phyloP scores from a whole-genome alignment of 1,140 invertebrate species.

The Pachypeltis micranthus region DNA sequence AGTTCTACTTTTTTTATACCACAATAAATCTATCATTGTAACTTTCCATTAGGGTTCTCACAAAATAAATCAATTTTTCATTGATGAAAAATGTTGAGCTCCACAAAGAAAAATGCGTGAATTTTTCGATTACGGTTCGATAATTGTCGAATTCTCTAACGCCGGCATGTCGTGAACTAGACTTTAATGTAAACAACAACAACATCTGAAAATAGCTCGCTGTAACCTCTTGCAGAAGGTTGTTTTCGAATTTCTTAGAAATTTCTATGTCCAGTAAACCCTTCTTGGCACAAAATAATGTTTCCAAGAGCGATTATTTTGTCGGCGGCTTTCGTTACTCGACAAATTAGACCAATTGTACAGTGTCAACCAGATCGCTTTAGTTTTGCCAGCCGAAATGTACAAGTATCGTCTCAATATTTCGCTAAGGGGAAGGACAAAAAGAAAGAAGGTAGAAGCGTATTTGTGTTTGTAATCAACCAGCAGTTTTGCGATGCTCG shows the following conservation, averaged over 20 bases:
- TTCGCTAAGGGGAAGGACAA: slow-evolving; percentile 28
- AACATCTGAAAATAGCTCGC: no score
- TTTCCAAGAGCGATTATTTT: neutral
- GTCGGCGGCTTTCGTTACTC: neutral
- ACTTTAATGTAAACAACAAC: no score
- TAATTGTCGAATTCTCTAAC: neutral
- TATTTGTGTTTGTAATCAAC: slow-evolving; percentile 14
- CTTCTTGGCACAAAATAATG: neutral
- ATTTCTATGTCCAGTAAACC: neutral
- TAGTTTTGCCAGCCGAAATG: neutral
- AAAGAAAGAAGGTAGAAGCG: slow-evolving; percentile 20
- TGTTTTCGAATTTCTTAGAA: neutral
- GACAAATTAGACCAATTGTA: neutral
- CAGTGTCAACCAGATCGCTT: neutral
- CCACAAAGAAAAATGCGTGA: no score
- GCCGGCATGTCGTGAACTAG: no score
- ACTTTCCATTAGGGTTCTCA: no score
- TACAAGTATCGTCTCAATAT: neutral
- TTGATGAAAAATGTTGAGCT: no score
- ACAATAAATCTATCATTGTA: no score
- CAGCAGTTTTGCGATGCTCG: neutral
- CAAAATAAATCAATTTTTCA: no score
- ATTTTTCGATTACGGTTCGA: neutral
- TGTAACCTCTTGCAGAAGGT: no score
- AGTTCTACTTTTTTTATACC: no score